Evolutionary conservation across 2,888 invertebrate genomes (phyloP), one percentile per base, ranked within the genome.

Genomic region (Lutraria lutraria): DNA sequence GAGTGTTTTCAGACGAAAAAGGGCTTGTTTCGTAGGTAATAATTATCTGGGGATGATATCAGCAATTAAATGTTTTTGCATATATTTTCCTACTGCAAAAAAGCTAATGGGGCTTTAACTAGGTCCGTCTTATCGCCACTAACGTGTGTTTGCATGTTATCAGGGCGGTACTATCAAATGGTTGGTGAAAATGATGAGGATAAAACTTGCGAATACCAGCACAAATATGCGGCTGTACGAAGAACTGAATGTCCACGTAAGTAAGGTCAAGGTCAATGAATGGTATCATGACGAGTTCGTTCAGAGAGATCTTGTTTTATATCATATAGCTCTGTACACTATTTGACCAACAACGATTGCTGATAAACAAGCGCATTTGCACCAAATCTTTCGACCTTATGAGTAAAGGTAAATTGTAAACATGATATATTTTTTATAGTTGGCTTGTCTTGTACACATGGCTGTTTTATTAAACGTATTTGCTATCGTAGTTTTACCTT

Each of bases 81-180:
- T n/a, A n/a, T n/a, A n/a, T n/a, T n/a, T n/a, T n/a, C n/a, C n/a
- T n/a, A n/a, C n/a, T n/a, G n/a, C n/a, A n/a, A n/a, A n/a, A n/a
- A n/a, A n/a, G n/a, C 43, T 43, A 43, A 43, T 8, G 43, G 43
- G 4, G 43, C 43, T 43, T n/a, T 68, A 10, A 68, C n/a, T 25
- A 12, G 8, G 12, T 4, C n/a, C 2, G 2, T 12, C 63, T 25
- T 6, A 25, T 68, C 25, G 12, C 25, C 63, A 68, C 63, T 76
- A 10, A 31, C 19, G 4, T 34, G 8, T 76, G 15, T 76, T 56
- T 82, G 34, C 60, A 53, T 79, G 53, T 79, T 96, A 53, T 96
- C 19, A 98, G 98, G 99, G 99, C 89, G 99, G 99, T 94, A 99
- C 99, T 29, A 99, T 99, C 95, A 99, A 99, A 96, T 99, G 99